Evolutionary conservation across 2,888 invertebrate species (phyloP).

Genomic region (Dasypolia templi): DNA sequence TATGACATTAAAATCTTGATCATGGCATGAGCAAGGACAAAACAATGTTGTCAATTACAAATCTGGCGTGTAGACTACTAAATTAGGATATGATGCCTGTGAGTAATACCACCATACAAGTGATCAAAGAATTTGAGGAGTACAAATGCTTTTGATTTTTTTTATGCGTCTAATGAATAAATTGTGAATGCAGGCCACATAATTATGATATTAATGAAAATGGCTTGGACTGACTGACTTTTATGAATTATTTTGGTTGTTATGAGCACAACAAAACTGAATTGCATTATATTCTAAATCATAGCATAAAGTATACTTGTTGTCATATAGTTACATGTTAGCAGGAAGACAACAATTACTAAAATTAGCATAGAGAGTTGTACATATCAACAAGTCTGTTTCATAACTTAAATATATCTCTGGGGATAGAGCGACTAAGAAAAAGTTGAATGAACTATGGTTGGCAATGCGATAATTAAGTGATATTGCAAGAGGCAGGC

Average conservation of each 20-base stretch:
- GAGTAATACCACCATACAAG: conserved; percentile 48
- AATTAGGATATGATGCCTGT: conserved; percentile 59
- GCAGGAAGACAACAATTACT: conserved; percentile 13
- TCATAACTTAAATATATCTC: conserved; percentile 27
- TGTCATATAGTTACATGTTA: neutral
- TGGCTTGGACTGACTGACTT: neutral
- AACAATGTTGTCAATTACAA: conserved; percentile 76
- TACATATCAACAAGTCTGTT: conserved; percentile 27
- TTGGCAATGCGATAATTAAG: conserved; percentile 52
- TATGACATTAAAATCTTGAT: conserved; percentile 71
- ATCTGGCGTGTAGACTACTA: conserved; percentile 64
- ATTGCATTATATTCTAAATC: neutral
- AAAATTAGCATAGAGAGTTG: conserved; percentile 26
- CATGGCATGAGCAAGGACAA: conserved; percentile 73
- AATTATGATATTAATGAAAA: neutral
- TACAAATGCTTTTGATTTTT: neutral
- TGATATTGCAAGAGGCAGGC: conserved; percentile 28
- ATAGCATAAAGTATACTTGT: neutral
- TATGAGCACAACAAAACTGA: neutral
- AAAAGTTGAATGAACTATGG: conserved; percentile 75
- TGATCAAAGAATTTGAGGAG: conserved; percentile 3
- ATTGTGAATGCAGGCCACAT: neutral
- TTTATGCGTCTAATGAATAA: neutral
- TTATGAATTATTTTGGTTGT: neutral
- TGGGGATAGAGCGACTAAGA: conserved; percentile 25